Conservation (phyloP, 2,888 invertebrate genomes). For the Apoderus coryli region DNA sequence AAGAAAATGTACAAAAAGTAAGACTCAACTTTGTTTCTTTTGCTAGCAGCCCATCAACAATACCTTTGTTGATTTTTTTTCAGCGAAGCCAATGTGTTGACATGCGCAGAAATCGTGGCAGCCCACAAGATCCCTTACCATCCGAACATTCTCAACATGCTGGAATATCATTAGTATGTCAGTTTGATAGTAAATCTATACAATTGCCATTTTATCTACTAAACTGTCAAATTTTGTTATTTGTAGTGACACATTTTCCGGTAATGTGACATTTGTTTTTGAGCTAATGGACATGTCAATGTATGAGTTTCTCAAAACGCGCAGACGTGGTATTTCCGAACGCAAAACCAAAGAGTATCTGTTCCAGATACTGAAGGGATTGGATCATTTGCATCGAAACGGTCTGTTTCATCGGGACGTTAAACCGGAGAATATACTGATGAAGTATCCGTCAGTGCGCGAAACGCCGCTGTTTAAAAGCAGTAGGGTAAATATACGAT, state of each 20-base stretch:
- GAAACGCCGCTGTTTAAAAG: conserved; percentile 13
- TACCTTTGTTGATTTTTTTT: no score
- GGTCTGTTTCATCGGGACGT: conserved; percentile 53
- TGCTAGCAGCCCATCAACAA: conserved; percentile 31
- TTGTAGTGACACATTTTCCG: conserved; percentile 41
- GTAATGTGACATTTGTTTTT: conserved; percentile 45
- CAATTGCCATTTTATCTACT: conserved; percentile 11
- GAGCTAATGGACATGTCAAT: conserved; percentile 58
- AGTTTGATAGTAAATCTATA: conserved; percentile 5
- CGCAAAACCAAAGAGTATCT: conserved; percentile 39
- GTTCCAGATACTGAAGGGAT: conserved; percentile 44
- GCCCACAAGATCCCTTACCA: conserved; percentile 43
- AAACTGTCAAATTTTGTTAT: no score
- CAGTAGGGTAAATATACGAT: background rate
- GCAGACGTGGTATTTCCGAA: conserved; percentile 38
- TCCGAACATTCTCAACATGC: conserved; percentile 45
- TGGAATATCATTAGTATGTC: conserved; percentile 48
- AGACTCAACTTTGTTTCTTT: conserved; percentile 18
- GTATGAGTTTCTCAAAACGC: conserved; percentile 41
- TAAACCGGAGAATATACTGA: conserved; percentile 55
- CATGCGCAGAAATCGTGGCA: conserved; percentile 45
- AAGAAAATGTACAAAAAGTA: conserved; percentile 45
- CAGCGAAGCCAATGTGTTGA: conserved; percentile 34
- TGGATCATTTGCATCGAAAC: conserved; percentile 46
- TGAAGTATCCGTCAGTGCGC: conserved; percentile 34